A percentile compares a stretch with the other conserved stretches of the same genome.
Evolutionary conservation across 2,797 vertebrate genomes (phyloP).

Genomic region (Ctenopoma kingsleyae): DNA sequence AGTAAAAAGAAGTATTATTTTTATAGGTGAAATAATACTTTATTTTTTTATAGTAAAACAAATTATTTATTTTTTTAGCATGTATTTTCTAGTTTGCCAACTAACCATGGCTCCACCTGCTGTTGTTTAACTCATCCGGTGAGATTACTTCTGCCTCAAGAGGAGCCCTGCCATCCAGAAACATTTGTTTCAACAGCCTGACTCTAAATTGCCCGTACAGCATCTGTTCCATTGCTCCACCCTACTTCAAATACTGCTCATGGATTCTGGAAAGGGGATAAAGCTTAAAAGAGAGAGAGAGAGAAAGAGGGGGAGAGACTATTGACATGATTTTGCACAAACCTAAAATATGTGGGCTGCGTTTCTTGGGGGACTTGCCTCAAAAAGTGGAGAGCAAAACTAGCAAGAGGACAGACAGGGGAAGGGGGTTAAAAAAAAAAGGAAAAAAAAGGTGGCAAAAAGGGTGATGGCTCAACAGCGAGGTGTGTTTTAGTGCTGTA

Average conservation of each 20-base stretch:
- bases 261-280: conserved; percentile 57
- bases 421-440: conserved; percentile 1
- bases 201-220: conserved; percentile 22
- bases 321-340: conserved; percentile 93
- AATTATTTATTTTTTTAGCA: conserved; percentile 60
- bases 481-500: conserved; percentile 76
- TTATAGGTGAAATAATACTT: conserved; percentile 49
- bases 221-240: conserved; percentile 23
- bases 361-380: conserved; percentile 73
- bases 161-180: conserved; percentile 29
- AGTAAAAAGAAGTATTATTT: conserved; percentile 45
- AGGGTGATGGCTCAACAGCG: conserved; percentile 85
- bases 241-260: conserved; percentile 74
- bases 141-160: conserved; percentile 21
- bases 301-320: conserved; percentile 63
- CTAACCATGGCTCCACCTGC: conserved; percentile 11
- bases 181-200: conserved; percentile 18
- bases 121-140: conserved; percentile 26
- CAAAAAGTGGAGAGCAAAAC: conserved; percentile 56
- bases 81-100: conserved; percentile 17
- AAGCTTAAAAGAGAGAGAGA: conserved; percentile 42
- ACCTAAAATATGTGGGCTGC: conserved; percentile 85
- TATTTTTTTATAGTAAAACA: conserved; percentile 32
- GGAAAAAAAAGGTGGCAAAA: conserved; percentile 56
- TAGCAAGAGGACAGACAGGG: conserved; percentile 74